These are phyloP conservation scores for Gastracanthus pulcherrimus DNA, from an alignment of 2,888 invertebrate species.

Conservation along the genomic window DNA sequence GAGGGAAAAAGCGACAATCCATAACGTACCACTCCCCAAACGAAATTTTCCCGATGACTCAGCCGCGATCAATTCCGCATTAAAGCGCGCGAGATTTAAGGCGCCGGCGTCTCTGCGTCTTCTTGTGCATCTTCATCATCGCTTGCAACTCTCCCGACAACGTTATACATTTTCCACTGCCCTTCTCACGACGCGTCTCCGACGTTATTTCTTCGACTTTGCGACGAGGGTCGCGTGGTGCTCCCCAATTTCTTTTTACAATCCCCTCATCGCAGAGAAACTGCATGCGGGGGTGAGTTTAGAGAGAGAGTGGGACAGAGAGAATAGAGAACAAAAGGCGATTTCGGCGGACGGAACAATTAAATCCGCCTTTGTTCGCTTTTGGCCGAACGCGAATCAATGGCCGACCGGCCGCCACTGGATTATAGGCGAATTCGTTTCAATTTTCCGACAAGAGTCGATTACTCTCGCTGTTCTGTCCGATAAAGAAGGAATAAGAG, in stretches of 20 bases:
- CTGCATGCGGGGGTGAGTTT: constrained; percentile 12
- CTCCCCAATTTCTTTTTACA: not conserved
- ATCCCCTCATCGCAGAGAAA: not conserved
- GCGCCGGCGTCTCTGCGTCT: constrained; percentile 55
- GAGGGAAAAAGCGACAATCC: not conserved
- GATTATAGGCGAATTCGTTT: constrained; percentile 22
- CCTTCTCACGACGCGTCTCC: not conserved
- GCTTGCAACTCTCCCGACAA: constrained; percentile 19
- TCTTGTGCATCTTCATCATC: constrained; percentile 60
- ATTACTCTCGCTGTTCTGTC: not conserved
- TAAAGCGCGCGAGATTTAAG: constrained; percentile 60
- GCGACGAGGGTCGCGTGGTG: not conserved
- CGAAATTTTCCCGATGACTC: constrained; percentile 46
- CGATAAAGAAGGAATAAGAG: not conserved
- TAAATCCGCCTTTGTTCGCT: constrained; percentile 47
- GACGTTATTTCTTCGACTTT: constrained; percentile 26
- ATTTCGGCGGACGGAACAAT: constrained; percentile 52
- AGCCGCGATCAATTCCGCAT: constrained; percentile 60
- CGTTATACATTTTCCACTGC: not conserved
- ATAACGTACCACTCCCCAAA: not conserved
- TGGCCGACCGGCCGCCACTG: constrained; percentile 1
- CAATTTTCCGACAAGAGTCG: not conserved
- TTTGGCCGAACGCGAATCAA: constrained; percentile 11
- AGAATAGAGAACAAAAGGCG: constrained; percentile 27
- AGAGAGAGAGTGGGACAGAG: not conserved